Conservation (phyloP, 2,113 vertebrate species). For the Mungos mungo region DNA sequence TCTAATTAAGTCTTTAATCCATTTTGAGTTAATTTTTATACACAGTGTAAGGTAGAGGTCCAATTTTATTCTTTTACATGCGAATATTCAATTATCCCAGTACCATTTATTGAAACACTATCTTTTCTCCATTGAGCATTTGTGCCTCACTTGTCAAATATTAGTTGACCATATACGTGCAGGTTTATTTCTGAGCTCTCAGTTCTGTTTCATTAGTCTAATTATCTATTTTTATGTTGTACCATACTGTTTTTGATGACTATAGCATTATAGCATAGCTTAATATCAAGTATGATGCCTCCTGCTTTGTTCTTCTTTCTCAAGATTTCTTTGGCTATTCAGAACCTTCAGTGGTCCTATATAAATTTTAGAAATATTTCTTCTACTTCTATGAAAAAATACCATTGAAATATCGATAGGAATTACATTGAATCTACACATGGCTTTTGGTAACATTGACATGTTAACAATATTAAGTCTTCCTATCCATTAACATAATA, state of each 20-base stretch:
- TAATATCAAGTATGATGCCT: background rate
- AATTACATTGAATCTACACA: background rate
- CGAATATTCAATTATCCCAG: background rate
- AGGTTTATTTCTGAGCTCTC: background rate
- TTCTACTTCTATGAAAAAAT: background rate
- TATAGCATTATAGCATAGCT: background rate
- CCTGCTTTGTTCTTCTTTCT: background rate
- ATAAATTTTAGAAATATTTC: background rate
- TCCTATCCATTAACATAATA: background rate
- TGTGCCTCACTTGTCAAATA: background rate
- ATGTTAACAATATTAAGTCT: background rate
- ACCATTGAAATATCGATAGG: background rate
- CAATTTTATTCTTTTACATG: background rate
- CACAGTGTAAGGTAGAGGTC: background rate
- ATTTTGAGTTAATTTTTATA: background rate
- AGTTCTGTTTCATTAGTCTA: background rate
- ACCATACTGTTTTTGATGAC: background rate
- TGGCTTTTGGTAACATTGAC: background rate
- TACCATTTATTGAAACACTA: background rate
- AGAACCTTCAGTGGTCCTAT: background rate
- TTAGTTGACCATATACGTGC: background rate
- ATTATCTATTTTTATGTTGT: background rate
- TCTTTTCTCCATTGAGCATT: background rate
- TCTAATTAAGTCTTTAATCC: background rate
- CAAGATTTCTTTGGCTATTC: background rate